Percentiles rank a stretch among this genome's conserved stretches.
These are phyloP conservation scores for Micoletzkya japonica DNA, from an alignment of 2,888 invertebrate genomes.

Conservation along the genomic window DNA sequence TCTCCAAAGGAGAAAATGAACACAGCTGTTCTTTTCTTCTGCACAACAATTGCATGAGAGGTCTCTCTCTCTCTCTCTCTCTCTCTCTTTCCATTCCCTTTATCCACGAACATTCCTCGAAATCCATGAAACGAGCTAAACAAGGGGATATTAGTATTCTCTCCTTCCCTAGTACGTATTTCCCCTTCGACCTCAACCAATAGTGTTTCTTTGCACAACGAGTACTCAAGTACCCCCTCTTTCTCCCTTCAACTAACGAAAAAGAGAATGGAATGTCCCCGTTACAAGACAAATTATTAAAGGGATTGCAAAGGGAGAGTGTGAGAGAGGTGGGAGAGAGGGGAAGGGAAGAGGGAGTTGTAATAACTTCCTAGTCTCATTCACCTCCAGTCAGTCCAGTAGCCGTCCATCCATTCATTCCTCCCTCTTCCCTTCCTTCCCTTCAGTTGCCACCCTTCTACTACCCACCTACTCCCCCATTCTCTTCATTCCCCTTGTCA, in stretches of 20 bases:
- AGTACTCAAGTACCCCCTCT: no score
- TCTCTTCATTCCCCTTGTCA: not conserved
- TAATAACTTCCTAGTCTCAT: no score
- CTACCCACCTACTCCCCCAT: not conserved
- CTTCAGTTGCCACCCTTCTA: not conserved
- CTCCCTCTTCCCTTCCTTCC: not conserved
- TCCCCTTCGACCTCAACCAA: no score
- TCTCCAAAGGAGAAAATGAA: not conserved
- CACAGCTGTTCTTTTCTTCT: conserved; percentile 15
- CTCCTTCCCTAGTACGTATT: no score
- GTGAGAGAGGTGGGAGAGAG: not conserved
- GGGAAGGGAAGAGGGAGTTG: not conserved
- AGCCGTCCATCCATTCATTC: not conserved
- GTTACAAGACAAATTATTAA: not conserved
- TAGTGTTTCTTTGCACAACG: no score
- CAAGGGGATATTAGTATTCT: no score
- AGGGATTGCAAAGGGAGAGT: conserved; percentile 1
- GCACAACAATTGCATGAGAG: conserved; percentile 3
- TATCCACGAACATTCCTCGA: not conserved
- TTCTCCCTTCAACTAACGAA: no score
- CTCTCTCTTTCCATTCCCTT: not conserved
- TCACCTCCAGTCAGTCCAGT: not conserved
- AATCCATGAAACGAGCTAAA: no score
- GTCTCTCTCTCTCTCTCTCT: not conserved
- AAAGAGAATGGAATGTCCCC: no score